Percentiles rank a stretch among this genome's conserved stretches.
Conservation (phyloP, 1,140 invertebrate species). For the Drosophila tani region DNA sequence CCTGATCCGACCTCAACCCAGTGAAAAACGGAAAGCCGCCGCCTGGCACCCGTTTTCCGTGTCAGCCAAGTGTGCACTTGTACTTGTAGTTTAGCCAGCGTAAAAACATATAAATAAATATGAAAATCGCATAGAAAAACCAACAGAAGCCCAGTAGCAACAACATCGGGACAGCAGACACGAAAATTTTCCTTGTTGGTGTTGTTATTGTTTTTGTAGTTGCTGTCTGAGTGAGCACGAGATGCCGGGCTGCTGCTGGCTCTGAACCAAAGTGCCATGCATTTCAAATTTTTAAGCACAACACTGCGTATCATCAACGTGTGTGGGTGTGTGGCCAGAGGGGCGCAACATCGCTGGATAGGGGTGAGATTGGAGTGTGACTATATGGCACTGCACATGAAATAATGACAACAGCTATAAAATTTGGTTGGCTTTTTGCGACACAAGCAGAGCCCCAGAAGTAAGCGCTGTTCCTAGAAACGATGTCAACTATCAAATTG, state of each 20-base stretch:
- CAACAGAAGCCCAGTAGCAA: slow-evolving; percentile 33
- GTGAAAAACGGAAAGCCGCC: background rate
- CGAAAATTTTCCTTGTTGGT: slow-evolving; percentile 57
- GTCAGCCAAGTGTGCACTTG: slow-evolving; percentile 78
- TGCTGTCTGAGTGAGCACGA: slow-evolving; percentile 53
- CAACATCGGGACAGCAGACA: slow-evolving; percentile 39
- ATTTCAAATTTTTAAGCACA: slow-evolving; percentile 68
- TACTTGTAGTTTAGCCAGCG: slow-evolving; percentile 70
- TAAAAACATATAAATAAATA: slow-evolving; percentile 64
- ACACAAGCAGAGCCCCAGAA: slow-evolving; percentile 39
- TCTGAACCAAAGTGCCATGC: slow-evolving; percentile 62
- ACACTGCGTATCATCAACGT: slow-evolving; percentile 67
- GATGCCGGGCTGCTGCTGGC: slow-evolving; percentile 29
- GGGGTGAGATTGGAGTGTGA: slow-evolving; percentile 19
- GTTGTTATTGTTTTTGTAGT: slow-evolving; percentile 35
- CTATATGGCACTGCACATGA: slow-evolving; percentile 58
- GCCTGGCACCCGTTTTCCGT: slow-evolving; percentile 24
- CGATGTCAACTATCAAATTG: slow-evolving; percentile 11
- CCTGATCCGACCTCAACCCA: slow-evolving; percentile 48
- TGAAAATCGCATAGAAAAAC: slow-evolving; percentile 54
- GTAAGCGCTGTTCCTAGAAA: slow-evolving; percentile 23
- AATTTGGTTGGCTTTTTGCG: slow-evolving; percentile 67
- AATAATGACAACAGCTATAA: slow-evolving; percentile 68
- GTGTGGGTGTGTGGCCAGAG: slow-evolving; percentile 18
- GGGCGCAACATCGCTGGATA: background rate